These are phyloP conservation scores for Sialis lutaria DNA, from an alignment of 2,888 invertebrate genomes.

Conservation along the genomic window DNA sequence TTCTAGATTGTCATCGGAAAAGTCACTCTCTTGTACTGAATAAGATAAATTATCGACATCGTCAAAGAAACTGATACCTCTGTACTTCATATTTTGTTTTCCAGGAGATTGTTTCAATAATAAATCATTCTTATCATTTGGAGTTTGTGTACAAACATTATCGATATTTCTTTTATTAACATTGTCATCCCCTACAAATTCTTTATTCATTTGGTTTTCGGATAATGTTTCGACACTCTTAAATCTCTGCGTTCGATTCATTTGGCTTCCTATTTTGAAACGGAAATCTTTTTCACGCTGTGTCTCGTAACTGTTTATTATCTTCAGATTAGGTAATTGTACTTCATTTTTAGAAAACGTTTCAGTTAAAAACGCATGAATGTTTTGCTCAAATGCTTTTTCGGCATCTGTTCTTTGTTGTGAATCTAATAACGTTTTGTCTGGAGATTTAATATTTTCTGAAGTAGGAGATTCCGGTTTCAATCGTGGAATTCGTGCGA, in stretches of 20 bases:
- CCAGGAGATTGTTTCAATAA: neutral
- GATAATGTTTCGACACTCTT: slow-evolving; percentile 15
- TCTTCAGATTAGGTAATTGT: slow-evolving; percentile 9
- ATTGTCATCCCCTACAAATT: neutral
- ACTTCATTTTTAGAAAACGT: slow-evolving; percentile 17
- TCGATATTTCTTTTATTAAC: neutral
- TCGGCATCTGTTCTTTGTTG: neutral
- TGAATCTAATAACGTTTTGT: neutral
- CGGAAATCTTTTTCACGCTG: slow-evolving; percentile 9
- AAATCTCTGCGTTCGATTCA: slow-evolving; percentile 22
- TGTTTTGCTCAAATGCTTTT: slow-evolving; percentile 24
- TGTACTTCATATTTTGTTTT: neutral
- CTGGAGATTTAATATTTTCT: neutral
- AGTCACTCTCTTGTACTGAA: slow-evolving; percentile 1
- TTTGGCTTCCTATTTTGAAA: slow-evolving; percentile 11
- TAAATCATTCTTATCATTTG: neutral
- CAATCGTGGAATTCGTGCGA: slow-evolving; percentile 4
- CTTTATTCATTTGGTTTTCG: no score
- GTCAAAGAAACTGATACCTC: neutral
- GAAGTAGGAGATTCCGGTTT: slow-evolving; percentile 1
- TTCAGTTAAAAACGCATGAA: slow-evolving; percentile 24
- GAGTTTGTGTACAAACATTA: neutral
- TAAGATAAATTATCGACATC: neutral
- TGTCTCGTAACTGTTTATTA: slow-evolving; percentile 16
- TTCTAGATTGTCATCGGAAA: slow-evolving; percentile 1